These are phyloP conservation scores for Tinea pellionella DNA, from an alignment of 2,888 invertebrate species.

Conservation along the genomic window DNA sequence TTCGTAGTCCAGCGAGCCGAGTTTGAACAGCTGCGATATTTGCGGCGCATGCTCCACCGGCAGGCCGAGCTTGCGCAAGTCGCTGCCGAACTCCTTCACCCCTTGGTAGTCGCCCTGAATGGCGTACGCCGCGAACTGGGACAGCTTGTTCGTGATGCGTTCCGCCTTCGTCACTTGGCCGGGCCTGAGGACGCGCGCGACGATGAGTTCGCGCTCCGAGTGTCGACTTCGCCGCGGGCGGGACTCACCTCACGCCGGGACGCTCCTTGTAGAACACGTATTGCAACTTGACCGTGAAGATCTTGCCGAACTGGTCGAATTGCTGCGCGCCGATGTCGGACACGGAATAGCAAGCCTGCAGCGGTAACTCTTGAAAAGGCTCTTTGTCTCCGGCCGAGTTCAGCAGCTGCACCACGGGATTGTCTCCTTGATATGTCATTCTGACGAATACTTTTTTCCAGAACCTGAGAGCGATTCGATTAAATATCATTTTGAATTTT, in stretches of 20 bases:
- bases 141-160: slow-evolving; percentile 88
- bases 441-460: slow-evolving; percentile 98
- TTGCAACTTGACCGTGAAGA: slow-evolving; percentile 97
- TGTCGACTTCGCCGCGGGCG: not conserved
- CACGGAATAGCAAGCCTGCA: slow-evolving; percentile 95
- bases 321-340: slow-evolving; percentile 97
- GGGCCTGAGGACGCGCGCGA: slow-evolving; percentile 64
- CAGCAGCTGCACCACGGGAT: slow-evolving; percentile 86
- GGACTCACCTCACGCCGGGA: slow-evolving; percentile 81
- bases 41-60: slow-evolving; percentile 98
- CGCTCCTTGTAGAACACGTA: slow-evolving; percentile 98
- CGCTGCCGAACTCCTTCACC: slow-evolving; percentile 93
- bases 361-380: slow-evolving; percentile 93
- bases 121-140: slow-evolving; percentile 93
- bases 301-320: slow-evolving; percentile 98
- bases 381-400: slow-evolving; percentile 87
- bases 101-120: slow-evolving; percentile 95
- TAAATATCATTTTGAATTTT: not conserved
- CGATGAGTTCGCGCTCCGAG: not conserved
- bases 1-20: slow-evolving; percentile 90
- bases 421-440: slow-evolving; percentile 81
- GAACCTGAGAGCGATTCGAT: slow-evolving; percentile 66
- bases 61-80: slow-evolving; percentile 90
- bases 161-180: slow-evolving; percentile 95
- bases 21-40: slow-evolving; percentile 94